Conservation (phyloP, 2,797 vertebrate genomes). For the Geotrypetes seraphini region DNA sequence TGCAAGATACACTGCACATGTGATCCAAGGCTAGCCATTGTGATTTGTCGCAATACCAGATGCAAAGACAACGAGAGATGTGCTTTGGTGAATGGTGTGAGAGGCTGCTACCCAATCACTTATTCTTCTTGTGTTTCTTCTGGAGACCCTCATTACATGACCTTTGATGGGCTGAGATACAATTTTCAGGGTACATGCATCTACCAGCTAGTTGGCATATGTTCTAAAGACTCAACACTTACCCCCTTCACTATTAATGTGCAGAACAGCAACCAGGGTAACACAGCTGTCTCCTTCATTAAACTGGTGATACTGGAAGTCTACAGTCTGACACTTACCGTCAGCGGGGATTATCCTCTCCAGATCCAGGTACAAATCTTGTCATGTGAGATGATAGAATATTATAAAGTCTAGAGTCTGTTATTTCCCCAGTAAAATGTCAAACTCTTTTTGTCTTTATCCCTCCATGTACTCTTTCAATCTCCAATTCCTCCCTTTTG, state of each 20-base stretch:
- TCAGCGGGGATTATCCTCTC: conserved; percentile 41
- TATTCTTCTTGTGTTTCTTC: conserved; percentile 34
- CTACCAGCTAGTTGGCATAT: conserved; percentile 34
- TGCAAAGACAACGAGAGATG: conserved; percentile 38
- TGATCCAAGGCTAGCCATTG: conserved; percentile 19
- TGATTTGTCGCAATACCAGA: conserved; percentile 27
- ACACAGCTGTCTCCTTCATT: conserved; percentile 52
- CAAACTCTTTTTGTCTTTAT: no score
- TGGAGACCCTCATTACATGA: conserved; percentile 48
- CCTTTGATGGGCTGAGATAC: conserved; percentile 42
- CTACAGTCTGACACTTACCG: conserved; percentile 29
- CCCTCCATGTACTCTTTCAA: no score
- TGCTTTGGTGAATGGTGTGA: conserved; percentile 21
- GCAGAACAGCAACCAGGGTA: conserved; percentile 54
- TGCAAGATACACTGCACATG: conserved; percentile 43
- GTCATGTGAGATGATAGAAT: background rate
- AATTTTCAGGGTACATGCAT: conserved; percentile 53
- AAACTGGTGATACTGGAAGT: conserved; percentile 38
- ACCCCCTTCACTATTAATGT: conserved; percentile 58
- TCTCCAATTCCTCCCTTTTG: no score
- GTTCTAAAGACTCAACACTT: conserved; percentile 7
- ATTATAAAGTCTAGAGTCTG: background rate
- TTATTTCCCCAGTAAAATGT: no score
- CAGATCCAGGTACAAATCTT: conserved; percentile 30
- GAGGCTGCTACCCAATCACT: conserved; percentile 26